Base-by-base conservation (phyloP, 2,113 vertebrate species). In the Malurus alboscapulatus region DNA sequence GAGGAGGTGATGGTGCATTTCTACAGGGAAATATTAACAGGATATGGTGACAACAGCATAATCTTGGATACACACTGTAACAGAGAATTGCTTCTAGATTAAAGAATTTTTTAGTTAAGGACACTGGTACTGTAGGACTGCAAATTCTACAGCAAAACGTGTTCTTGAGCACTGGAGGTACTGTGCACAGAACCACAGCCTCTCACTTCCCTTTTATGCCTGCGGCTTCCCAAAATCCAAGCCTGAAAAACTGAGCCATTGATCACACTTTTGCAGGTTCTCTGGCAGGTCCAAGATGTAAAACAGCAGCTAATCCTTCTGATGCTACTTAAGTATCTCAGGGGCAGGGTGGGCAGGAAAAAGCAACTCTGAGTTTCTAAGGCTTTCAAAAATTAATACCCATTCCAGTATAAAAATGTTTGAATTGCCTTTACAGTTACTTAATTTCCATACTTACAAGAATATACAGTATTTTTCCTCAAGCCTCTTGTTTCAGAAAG, bases 41-140 rank as follows among this genome's bases (percentile, higher is more conserved):
- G 24, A 8, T 9, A 5, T 13, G 50, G 17, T 25, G 62, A 18
- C 59, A 63, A 25, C 71, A 42, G 22, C 6, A 1, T 2, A 6
- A 15, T 30, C 61, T 61, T 7, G 2, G 50, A 58, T 42, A 20
- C 36, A 44, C 1, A 1, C 44, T 32, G 0, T 2, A 50, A 36
- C 27, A 59, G 14, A 58, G 48, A 61, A 30, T 51, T 65, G 62
- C 19, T 40, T 84, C n/a, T 42, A 51, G 21, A 45, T 26, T 26
- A 38, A 32, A 82, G 47, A 32, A 40, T 26, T 54, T 81, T 54
- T 47, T 36, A 66, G 27, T 27, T 45, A 50, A 71, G 38, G 19
- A 51, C 32, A 30, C 32, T 53, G 50, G 45, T 55, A 25, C 44
- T 44, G 32, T 42, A 47, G 34, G 48, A 55, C 12, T 50, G 22